These are phyloP conservation scores for Standfussiana lucernea DNA, from an alignment of 2,888 invertebrate species.

Conservation along the genomic window DNA sequence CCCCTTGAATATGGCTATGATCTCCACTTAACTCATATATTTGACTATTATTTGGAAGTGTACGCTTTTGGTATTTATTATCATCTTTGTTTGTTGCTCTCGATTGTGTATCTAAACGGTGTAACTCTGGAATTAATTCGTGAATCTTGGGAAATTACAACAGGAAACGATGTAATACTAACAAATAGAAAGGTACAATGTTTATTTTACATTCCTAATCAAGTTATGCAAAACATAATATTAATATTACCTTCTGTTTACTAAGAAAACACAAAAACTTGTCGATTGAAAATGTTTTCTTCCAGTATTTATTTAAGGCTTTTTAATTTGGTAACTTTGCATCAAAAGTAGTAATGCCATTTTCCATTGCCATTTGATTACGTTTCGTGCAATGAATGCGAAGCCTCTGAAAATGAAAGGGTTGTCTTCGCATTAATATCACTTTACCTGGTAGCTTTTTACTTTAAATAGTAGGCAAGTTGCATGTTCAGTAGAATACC, in stretches of 20 bases:
- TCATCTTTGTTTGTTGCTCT: constrained; percentile 32
- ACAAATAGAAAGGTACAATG: background rate
- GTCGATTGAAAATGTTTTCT: background rate
- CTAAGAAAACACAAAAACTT: background rate
- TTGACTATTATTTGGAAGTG: background rate
- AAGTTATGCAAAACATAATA: background rate
- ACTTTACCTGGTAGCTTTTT: background rate
- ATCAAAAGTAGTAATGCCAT: background rate
- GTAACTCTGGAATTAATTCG: constrained; percentile 10
- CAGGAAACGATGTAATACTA: background rate
- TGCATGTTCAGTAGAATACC: background rate
- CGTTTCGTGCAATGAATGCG: constrained; percentile 21
- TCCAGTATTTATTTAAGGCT: background rate
- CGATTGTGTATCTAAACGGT: constrained; percentile 3
- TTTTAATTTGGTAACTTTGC: background rate
- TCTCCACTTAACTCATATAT: too few relatives aligned
- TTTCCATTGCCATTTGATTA: too few relatives aligned
- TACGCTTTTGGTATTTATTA: constrained; percentile 26
- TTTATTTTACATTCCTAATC: background rate
- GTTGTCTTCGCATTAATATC: background rate
- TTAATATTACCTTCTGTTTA: background rate
- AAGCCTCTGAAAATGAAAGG: constrained; percentile 11
- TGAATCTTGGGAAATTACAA: background rate
- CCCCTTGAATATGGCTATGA: too few relatives aligned
- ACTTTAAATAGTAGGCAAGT: background rate